Base-by-base conservation (phyloP, 2,113 vertebrate species). In the Cranoglanis bouderius region DNA sequence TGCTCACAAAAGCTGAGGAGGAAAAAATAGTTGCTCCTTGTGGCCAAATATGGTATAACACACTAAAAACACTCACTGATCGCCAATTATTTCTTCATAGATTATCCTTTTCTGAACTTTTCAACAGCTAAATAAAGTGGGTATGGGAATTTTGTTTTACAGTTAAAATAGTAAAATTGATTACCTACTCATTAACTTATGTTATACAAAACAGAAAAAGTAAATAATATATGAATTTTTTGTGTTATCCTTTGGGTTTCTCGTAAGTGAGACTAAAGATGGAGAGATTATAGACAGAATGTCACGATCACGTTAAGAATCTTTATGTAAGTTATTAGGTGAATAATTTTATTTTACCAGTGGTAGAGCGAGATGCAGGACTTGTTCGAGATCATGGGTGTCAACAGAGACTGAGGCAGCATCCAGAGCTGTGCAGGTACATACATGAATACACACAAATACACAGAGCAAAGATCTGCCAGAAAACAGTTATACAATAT, bases 291-390 rank as follows among this genome's bases (percentile, higher is more conserved):
- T 53, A 32, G 77, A 80, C 13, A 80, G 26, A 51, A 51, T n/a
- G 29, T n/a, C 6, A 16, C 21, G 24, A 74, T 3, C 38, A 21
- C 8, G 40, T 67, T 89, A 40, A 16, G 24, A 32, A 19, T 16
- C 0, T 43, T 70, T 51, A 29, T 81, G 77, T 70, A 2, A 26
- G 8, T 59, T 53, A 35, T 57, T 16, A 19, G 26, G 21, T 88
- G 46, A 77, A 63, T 51, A 7, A 4, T 12, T 85, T 70, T 24
- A 84, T 65, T 87, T 90, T 83, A 40, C 40, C 63, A 96, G 95
- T 89, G 94, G 93, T 65, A 93, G 90, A 80, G 90, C 94, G 29
- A 91, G 89, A 88, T 96, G 95, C 89, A 89, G 70, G 8, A 95
- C 94, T 87, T 96, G 95, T 91, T 93, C 84, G 70, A 90, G 90